Evolutionary conservation across 2,113 vertebrate species (phyloP).

Genomic region (Prionailurus viverrinus): DNA sequence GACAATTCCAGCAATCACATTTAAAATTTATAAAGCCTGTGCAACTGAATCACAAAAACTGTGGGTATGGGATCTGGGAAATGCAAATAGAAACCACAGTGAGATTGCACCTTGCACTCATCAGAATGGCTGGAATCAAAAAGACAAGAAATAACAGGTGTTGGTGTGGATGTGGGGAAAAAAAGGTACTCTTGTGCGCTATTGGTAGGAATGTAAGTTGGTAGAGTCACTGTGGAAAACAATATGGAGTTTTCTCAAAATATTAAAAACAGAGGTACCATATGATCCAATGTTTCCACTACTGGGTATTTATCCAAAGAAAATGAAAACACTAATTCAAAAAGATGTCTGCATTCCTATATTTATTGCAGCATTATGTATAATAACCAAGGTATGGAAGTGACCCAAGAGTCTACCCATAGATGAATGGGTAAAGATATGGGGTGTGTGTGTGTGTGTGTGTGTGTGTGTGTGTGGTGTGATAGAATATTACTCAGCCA

Average conservation of each 20-base stretch:
- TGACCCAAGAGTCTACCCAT: background rate
- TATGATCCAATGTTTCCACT: background rate
- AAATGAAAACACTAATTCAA: background rate
- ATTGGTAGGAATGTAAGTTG: background rate
- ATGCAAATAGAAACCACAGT: background rate
- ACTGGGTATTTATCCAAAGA: background rate
- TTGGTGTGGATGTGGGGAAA: background rate
- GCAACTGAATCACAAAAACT: background rate
- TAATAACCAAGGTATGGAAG: background rate
- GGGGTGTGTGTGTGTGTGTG: background rate
- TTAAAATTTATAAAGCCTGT: background rate
- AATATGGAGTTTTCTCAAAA: background rate
- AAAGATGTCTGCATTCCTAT: background rate
- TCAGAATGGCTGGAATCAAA: background rate
- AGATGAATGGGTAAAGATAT: background rate
- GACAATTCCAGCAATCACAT: background rate
- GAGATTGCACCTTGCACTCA: background rate
- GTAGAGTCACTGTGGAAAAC: background rate
- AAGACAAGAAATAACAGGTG: background rate
- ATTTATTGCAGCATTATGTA: background rate
- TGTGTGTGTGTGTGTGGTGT: background rate
- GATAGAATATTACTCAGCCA: background rate
- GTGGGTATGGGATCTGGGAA: background rate
- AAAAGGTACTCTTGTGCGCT: background rate
- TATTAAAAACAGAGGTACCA: background rate